Percentiles rank a stretch among this genome's conserved stretches.
These are phyloP conservation scores for Chelmon rostratus DNA, from an alignment of 2,797 vertebrate genomes.

Conservation along the genomic window DNA sequence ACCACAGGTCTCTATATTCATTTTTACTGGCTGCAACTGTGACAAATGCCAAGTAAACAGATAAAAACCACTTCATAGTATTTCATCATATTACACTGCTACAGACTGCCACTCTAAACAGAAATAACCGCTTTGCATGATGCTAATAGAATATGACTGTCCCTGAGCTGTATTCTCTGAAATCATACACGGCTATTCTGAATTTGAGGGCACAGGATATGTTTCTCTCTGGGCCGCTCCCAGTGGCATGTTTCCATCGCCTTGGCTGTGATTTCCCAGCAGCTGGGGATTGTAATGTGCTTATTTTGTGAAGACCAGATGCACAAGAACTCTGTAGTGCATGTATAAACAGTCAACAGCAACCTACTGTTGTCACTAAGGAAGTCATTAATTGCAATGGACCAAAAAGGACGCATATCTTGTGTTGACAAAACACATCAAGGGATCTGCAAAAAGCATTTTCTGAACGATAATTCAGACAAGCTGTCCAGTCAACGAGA, in stretches of 20 bases:
- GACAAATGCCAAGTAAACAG: constrained; percentile 31
- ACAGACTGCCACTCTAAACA: constrained; percentile 38
- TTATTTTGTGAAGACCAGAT: constrained; percentile 55
- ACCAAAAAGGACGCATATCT: constrained; percentile 33
- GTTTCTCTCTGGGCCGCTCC: constrained; percentile 39
- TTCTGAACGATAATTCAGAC: constrained; percentile 43
- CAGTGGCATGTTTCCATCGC: constrained; percentile 53
- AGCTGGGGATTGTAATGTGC: constrained; percentile 52
- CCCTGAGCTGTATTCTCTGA: constrained; percentile 63
- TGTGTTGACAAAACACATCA: constrained; percentile 20
- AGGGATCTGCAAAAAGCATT: constrained; percentile 19
- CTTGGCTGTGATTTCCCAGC: constrained; percentile 37
- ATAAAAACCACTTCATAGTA: constrained; percentile 36
- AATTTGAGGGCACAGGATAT: constrained; percentile 46
- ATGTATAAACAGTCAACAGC: constrained; percentile 35
- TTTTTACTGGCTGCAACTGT: constrained; percentile 20
- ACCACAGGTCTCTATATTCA: neutral
- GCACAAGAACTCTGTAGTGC: constrained; percentile 22
- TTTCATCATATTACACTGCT: constrained; percentile 46
- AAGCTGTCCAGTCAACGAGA: constrained; percentile 10
- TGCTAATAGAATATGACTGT: constrained; percentile 64
- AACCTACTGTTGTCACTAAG: constrained; percentile 31
- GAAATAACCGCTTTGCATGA: constrained; percentile 55
- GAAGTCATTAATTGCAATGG: constrained; percentile 36
- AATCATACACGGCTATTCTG: constrained; percentile 48